Conservation (phyloP, 2,797 vertebrate species). For the Myiotriccus ornatus region DNA sequence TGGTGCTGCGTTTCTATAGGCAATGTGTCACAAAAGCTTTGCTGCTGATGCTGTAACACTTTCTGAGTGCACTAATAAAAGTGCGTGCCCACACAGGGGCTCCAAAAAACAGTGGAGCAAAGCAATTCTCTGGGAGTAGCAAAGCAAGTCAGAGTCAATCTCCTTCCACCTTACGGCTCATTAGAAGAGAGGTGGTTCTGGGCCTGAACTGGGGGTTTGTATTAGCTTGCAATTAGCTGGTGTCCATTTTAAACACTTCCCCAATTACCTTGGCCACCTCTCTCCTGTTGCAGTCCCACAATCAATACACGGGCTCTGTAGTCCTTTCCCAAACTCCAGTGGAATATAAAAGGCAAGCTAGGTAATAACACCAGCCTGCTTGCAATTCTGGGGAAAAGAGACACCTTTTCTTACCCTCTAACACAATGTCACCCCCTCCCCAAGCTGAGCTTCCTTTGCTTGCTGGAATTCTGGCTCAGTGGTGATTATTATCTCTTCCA, state of each 20-base stretch:
- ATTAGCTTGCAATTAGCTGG: slow-evolving; percentile 24
- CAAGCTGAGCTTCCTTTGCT: neutral
- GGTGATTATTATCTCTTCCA: slow-evolving; percentile 9
- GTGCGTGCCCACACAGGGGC: neutral
- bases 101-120: neutral
- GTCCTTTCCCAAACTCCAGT: neutral
- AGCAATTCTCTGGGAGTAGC: slow-evolving; percentile 16
- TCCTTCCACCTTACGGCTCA: neutral
- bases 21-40: neutral
- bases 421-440: neutral
- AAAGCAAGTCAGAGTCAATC: neutral
- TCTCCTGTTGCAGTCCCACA: neutral
- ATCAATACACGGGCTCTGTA: rapidly evolving
- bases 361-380: neutral
- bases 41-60: neutral
- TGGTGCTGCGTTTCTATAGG: neutral
- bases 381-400: neutral
- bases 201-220: neutral
- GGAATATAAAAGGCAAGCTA: neutral
- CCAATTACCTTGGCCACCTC: slow-evolving; percentile 5
- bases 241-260: slow-evolving; percentile 25
- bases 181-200: neutral
- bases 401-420: neutral
- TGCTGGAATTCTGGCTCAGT: neutral
- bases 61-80: neutral